A percentile compares a stretch with the other conserved stretches of the same genome.
phyloP scores from a whole-genome alignment of 2,888 invertebrate genomes.

The Dryobota labecula region DNA sequence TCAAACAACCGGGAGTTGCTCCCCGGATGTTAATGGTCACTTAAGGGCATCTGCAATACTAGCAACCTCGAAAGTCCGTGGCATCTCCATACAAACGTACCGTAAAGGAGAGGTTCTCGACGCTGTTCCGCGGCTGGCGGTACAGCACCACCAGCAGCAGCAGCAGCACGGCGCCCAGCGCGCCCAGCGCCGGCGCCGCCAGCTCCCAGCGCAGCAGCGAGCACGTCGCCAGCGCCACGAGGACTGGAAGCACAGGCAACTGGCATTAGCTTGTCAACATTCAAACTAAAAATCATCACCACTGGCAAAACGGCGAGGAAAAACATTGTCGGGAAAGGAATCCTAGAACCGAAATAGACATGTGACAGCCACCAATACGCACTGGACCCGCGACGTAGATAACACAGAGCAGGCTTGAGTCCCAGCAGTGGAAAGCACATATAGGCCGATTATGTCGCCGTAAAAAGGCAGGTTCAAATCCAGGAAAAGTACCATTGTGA shows the following conservation, averaged over 20 bases:
- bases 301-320: background rate
- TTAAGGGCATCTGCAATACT: background rate
- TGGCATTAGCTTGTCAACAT: background rate
- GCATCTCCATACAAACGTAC: slow-evolving; percentile 79
- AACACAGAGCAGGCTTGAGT: no score
- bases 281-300: background rate
- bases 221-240: slow-evolving; percentile 89
- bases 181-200: slow-evolving; percentile 83
- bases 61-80: background rate
- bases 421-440: no score
- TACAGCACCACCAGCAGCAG: slow-evolving; percentile 91
- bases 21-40: background rate
- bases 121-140: slow-evolving; percentile 92
- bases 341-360: background rate
- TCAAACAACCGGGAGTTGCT: background rate
- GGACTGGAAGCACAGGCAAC: slow-evolving; percentile 81
- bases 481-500: background rate
- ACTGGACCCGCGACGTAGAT: no score
- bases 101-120: slow-evolving; percentile 92
- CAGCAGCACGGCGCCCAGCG: slow-evolving; percentile 88
- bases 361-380: no score
- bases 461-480: background rate
- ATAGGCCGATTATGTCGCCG: no score
- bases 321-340: background rate
- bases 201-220: slow-evolving; percentile 82